phyloP scores from a whole-genome alignment of 2,888 invertebrate species.

The Caradrina kadenii region DNA sequence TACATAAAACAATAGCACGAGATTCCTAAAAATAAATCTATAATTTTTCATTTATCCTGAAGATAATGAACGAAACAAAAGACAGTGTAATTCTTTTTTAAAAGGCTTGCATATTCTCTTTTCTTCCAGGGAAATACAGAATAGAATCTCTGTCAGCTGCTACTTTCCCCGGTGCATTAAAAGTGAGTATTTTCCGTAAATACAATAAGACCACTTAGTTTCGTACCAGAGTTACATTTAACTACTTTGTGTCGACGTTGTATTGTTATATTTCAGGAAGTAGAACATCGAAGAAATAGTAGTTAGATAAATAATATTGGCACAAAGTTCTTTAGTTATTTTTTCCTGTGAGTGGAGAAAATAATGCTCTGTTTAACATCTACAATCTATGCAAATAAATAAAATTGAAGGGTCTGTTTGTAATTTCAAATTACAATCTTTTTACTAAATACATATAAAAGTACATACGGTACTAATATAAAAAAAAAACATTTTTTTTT shows the following conservation, averaged over 20 bases:
- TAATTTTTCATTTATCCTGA: not conserved
- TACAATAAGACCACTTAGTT: slow-evolving; percentile 40
- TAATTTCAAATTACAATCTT: no score
- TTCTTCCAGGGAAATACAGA: slow-evolving; percentile 89
- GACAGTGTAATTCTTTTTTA: slow-evolving; percentile 8
- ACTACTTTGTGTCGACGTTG: slow-evolving; percentile 4
- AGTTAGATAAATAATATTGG: not conserved
- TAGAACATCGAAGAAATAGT: not conserved
- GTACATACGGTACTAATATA: no score
- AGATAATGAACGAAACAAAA: not conserved
- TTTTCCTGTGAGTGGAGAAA: not conserved
- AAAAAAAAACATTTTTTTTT: no score
- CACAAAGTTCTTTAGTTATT: not conserved
- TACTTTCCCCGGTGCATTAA: slow-evolving; percentile 90
- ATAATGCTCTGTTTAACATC: no score
- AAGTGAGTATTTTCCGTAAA: slow-evolving; percentile 81
- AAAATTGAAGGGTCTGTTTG: no score
- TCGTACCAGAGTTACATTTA: slow-evolving; percentile 30
- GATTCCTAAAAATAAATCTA: not conserved
- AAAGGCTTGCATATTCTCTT: slow-evolving; percentile 33
- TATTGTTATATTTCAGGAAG: not conserved
- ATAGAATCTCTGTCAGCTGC: slow-evolving; percentile 90
- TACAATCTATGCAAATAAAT: no score
- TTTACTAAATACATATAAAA: no score
- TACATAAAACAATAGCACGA: not conserved